Evolutionary conservation across 2,888 invertebrate genomes (phyloP), one percentile per base, ranked within the genome.

Genomic region (Athalia circularis): DNA sequence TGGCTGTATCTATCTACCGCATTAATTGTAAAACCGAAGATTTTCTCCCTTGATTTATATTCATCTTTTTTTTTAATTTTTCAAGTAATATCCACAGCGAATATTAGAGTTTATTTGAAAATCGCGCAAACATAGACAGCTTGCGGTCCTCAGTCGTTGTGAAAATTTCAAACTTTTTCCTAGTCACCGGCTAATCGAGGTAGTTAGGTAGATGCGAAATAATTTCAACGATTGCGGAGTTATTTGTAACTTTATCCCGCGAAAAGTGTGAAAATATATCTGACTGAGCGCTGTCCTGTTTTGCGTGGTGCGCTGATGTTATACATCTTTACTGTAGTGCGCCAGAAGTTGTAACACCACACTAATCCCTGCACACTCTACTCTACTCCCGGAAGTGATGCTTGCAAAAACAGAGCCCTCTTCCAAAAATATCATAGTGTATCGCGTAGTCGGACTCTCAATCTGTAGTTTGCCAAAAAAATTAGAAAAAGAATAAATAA

Each of bases 351-450:
- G 47, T 8, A 72, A 72, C 72, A 47, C 52, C 47, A 59, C 13
- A 45, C n/a, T 59, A 72, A 72, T 72, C 59, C 9, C n/a, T n/a
- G n/a, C 50, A 29, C 7, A 68, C 29, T 29, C 29, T 13, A 5
- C n/a, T 47, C 57, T 59, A 57, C 7, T 72, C 59, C 59, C 72
- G 72, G 72, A 72, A 72, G 47, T 13, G 8, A 45, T 47, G 7
- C 45, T 9, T 72, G 72, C 15, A 13, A 59, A 59, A 59, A 59
- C 59, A 72, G 47, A 59, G 47, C 15, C 59, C 13, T 59, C 59
- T 45, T 72, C 57, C 72, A 57, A 72, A 72, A 72, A 72, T 72
- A 72, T 72, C 72, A 72, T 47, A 47, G 59, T 59, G 13, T 29
- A n/a, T 72, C 59, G 45, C 65, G 8, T 15, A 29, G 9, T 5